Evolutionary conservation across 2,113 vertebrate species (phyloP), one percentile per base, ranked within the genome.

Genomic region (Dromaius novaehollandiae): DNA sequence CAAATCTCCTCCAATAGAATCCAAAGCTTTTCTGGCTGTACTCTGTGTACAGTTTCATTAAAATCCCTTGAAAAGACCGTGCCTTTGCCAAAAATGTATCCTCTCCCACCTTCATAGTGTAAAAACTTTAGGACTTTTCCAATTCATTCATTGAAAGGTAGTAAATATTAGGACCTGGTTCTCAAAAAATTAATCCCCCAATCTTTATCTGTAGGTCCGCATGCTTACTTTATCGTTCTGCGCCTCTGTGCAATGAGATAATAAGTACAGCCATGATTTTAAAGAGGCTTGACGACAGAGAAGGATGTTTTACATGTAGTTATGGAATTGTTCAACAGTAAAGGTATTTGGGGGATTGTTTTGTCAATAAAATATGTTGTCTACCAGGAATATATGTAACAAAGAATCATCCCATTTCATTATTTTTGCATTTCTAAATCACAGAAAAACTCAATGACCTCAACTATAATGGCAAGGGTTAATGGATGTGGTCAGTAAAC

Each of bases 401-500:
- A 55, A 81, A 80, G 0, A 83, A 73, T 6, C 8, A 30, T 3
- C 3, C 1, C 2, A 28, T 75, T 69, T 60, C 0, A 21, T 60
- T 77, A 53, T 3, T 12, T 53, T 53, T 74, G 44, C 20, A 28
- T 63, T 93, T 93, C 11, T 21, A 71, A 73, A 19, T 82, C 48
- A 40, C 4, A 69, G 18, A 51, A 76, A 20, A 56, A 48, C 4
- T 48, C 26, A 22, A 63, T 78, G 17, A 90, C 66, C 13, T 74
- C 34, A 84, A 8, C 12, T 82, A 16, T 81, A 60, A 5, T 63
- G 22, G 18, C 79, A 94, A 63, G 58, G 26, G 70, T 92, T 94
- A 92, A 64, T 32, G 58, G 3, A n/a, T 82, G 20, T 51, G 78
- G 74, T 85, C 86, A 84, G 51, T 90, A 89, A 82, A 82, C 63